Evolutionary conservation across 1,140 invertebrate species (phyloP), one percentile per base, ranked within the genome.

Genomic region (Whitmania pigra): DNA sequence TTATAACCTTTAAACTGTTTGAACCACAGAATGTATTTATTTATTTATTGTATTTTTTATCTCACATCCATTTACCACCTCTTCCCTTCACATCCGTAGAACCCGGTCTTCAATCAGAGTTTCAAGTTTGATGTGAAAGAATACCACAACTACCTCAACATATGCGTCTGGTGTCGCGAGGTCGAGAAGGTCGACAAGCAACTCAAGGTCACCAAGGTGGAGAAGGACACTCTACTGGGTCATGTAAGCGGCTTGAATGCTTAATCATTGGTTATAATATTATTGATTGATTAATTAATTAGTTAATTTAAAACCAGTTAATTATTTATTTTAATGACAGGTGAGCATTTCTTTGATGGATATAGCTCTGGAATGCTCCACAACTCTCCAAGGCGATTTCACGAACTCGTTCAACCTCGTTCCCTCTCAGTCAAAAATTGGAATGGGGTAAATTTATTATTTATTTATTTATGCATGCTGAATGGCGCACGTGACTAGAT

Each of bases 311-410:
- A 49, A 43, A 17, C 13, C 13, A 49, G 13, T 49, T 17, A 49
- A 49, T 49, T 49, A 11, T 49, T 49, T 49, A 49, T 49, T 49
- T 5, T 49, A 31, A 4, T 69, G 25, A 69, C 13, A 91, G 80
- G 85, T 91, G 36, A 92, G 90, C 79, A 86, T 92, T 74, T 88
- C 90, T 0, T 80, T 93, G 54, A 85, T 86, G 72, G 86, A 89
- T 75, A 85, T 93, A 70, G 79, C 90, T 5, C 85, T 87, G 6
- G 89, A 93, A 77, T 93, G 90, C 79, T 87, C 87, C 73, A 88
- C 88, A 36, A 90, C 89, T 0, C 87, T 88, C 22, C 86, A 91
- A 53, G 89, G 89, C 15, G 88, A 92, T 81, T 88, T 88, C 76
- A 84, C 90, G 73, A 88, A 89, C 80, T 86, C 86, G 73, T 88